These are phyloP conservation scores for Harpalus rubripes DNA, from an alignment of 2,888 invertebrate species.

Conservation along the genomic window DNA sequence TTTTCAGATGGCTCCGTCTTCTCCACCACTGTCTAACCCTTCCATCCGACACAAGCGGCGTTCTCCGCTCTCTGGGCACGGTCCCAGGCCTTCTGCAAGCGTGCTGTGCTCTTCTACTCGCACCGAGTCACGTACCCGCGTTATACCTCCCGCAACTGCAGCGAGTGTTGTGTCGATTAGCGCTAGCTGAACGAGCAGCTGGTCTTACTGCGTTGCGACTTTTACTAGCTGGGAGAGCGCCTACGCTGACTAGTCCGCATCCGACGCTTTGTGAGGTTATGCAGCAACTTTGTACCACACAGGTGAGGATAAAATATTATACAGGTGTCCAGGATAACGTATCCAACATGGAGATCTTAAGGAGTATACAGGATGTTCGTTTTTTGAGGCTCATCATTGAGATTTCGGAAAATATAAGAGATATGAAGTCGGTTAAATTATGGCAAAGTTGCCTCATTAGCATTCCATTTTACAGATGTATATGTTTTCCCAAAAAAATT, in stretches of 20 bases:
- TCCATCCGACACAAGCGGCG: slow-evolving; percentile 69
- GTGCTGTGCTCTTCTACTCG: slow-evolving; percentile 85
- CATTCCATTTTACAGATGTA: too few relatives aligned
- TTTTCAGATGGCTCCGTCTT: slow-evolving; percentile 85
- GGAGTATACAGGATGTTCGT: too few relatives aligned
- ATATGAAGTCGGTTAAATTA: too few relatives aligned
- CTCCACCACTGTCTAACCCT: slow-evolving; percentile 88
- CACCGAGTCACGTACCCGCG: slow-evolving; percentile 83
- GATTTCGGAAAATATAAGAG: too few relatives aligned
- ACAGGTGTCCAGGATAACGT: too few relatives aligned
- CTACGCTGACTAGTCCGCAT: slow-evolving; percentile 80
- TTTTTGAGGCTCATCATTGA: too few relatives aligned
- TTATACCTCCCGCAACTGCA: slow-evolving; percentile 83
- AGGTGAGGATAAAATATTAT: neutral
- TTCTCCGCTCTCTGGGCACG: neutral
- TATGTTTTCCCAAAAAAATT: too few relatives aligned
- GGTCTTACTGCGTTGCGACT: slow-evolving; percentile 81
- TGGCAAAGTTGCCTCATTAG: too few relatives aligned
- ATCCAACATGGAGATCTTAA: too few relatives aligned
- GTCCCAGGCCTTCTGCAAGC: slow-evolving; percentile 83
- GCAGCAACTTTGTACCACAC: slow-evolving; percentile 85
- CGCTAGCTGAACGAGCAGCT: slow-evolving; percentile 82
- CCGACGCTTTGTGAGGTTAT: slow-evolving; percentile 87
- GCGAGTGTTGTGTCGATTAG: slow-evolving; percentile 85
- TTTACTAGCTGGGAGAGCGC: slow-evolving; percentile 80